Conservation (phyloP, 2,888 invertebrate species). For the Atethmia centrago region DNA sequence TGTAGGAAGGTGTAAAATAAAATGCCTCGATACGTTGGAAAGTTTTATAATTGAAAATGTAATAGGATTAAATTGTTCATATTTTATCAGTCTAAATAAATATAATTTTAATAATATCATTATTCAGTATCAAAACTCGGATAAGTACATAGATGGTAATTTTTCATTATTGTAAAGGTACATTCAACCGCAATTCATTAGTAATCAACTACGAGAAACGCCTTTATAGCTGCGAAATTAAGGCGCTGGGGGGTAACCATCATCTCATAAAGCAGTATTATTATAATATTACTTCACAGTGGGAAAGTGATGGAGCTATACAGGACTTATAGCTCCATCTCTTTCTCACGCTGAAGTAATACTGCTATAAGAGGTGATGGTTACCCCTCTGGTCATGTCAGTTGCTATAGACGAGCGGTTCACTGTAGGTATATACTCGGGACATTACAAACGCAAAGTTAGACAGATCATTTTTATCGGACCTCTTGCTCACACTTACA, state of each 20-base stretch:
- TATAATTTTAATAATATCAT: constrained; percentile 19
- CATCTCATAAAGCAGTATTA: too few relatives aligned
- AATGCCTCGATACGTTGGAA: constrained; percentile 22
- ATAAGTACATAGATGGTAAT: not conserved
- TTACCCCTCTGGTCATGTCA: too few relatives aligned
- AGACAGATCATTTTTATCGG: not conserved
- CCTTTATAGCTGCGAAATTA: not conserved
- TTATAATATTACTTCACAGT: too few relatives aligned
- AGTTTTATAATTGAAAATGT: constrained; percentile 42
- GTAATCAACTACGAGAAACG: constrained; percentile 6
- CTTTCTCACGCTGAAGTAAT: too few relatives aligned
- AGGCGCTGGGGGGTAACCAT: too few relatives aligned
- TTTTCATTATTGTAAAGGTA: not conserved
- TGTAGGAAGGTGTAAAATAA: constrained; percentile 32
- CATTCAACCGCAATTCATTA: constrained; percentile 10
- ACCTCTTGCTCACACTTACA: not conserved
- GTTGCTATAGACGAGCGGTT: not conserved
- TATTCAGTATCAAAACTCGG: constrained; percentile 20
- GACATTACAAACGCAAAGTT: not conserved
- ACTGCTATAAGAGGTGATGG: too few relatives aligned
- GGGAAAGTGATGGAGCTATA: too few relatives aligned
- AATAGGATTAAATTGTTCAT: constrained; percentile 38
- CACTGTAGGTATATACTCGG: not conserved
- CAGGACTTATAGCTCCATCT: too few relatives aligned
- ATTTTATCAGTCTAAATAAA: constrained; percentile 59